phyloP scores from a whole-genome alignment of 1,140 invertebrate genomes.

The Lepeophtheirus salmonis region DNA sequence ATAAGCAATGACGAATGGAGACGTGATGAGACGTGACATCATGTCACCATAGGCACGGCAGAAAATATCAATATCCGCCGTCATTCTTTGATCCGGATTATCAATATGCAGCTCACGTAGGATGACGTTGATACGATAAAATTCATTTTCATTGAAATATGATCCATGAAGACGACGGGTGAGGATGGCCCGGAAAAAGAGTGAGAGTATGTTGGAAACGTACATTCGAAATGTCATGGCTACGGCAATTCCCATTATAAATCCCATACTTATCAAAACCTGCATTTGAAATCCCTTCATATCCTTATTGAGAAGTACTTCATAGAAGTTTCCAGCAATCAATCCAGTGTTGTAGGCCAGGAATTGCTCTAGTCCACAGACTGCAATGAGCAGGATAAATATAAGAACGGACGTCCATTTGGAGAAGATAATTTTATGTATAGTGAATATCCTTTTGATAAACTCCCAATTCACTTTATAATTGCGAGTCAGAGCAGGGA shows the following conservation, averaged over 20 bases:
- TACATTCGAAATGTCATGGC: slow-evolving; percentile 28
- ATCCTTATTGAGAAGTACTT: slow-evolving; percentile 33
- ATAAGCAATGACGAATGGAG: slow-evolving; percentile 37
- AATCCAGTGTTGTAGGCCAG: slow-evolving; percentile 35
- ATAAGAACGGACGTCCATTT: too few species aligned
- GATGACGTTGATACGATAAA: slow-evolving; percentile 34
- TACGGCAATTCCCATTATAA: slow-evolving; percentile 33
- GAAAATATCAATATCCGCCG: slow-evolving; percentile 37
- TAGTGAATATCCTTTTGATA: too few species aligned
- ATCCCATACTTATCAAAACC: slow-evolving; percentile 26
- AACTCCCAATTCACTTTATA: too few species aligned
- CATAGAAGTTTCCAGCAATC: slow-evolving; percentile 34
- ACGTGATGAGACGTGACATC: slow-evolving; percentile 31
- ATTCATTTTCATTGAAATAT: slow-evolving; percentile 33
- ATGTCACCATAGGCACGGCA: slow-evolving; percentile 32
- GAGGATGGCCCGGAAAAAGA: slow-evolving; percentile 31
- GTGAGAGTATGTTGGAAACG: slow-evolving; percentile 30
- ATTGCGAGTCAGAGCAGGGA: too few species aligned
- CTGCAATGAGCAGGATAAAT: slow-evolving; percentile 6
- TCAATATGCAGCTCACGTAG: slow-evolving; percentile 1
- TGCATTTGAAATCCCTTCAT: slow-evolving; percentile 28
- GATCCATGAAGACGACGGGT: slow-evolving; percentile 29
- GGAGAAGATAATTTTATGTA: too few species aligned
- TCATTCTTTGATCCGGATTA: slow-evolving; percentile 35
- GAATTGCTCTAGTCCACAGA: slow-evolving; percentile 25